Evolutionary conservation across 2,888 invertebrate genomes (phyloP).

Genomic region (Zaprionus bogoriensis): DNA sequence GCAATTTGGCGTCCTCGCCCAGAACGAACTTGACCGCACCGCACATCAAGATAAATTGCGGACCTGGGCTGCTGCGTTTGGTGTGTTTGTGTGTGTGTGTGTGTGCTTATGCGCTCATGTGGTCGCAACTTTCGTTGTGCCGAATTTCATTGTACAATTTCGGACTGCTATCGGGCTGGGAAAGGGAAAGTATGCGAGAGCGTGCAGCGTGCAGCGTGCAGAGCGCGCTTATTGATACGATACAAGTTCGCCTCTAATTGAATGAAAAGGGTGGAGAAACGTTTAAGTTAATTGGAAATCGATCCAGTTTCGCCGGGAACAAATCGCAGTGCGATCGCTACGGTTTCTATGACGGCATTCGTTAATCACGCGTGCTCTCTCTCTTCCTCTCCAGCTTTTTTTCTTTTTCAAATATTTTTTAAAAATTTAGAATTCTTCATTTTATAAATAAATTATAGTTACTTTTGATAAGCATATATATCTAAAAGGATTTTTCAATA

Average conservation of each 20-base stretch:
- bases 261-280: conserved; percentile 67
- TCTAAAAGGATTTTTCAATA: no score
- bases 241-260: conserved; percentile 55
- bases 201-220: conserved; percentile 40
- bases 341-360: no score
- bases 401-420: no score
- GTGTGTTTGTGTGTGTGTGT: conserved; percentile 32
- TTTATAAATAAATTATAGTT: no score
- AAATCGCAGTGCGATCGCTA: no score
- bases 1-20: conserved; percentile 46
- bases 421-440: no score
- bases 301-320: background rate
- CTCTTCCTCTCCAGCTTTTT: no score
- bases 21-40: conserved; percentile 55
- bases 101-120: conserved; percentile 16
- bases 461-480: no score
- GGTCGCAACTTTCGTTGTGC: conserved; percentile 71
- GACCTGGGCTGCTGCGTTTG: conserved; percentile 44
- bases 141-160: conserved; percentile 71
- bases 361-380: no score
- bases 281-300: conserved; percentile 65
- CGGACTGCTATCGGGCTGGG: conserved; percentile 48
- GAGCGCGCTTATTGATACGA: conserved; percentile 56
- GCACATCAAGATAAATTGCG: conserved; percentile 69
- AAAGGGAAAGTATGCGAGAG: conserved; percentile 66